Percentiles rank a stretch among this genome's conserved stretches.
phyloP scores from a whole-genome alignment of 2,797 vertebrate species.

The Rhinogobio ventralis region DNA sequence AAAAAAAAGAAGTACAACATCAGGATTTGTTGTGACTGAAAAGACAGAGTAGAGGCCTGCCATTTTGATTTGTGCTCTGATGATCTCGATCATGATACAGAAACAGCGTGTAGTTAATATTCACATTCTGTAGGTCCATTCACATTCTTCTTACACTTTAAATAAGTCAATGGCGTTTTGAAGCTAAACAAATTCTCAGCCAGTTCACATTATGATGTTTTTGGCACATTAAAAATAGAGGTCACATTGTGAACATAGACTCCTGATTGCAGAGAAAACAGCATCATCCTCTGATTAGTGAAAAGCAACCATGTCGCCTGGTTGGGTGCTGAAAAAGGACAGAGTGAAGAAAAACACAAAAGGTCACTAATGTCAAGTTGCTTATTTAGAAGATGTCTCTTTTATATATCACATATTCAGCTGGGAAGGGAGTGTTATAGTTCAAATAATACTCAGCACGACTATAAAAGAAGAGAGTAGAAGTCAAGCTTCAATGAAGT shows the following conservation, averaged over 20 bases:
- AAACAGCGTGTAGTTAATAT: not conserved
- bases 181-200: not conserved
- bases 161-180: not conserved
- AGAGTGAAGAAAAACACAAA: conserved; percentile 11
- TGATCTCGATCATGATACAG: not conserved
- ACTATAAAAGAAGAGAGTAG: not conserved
- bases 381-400: conserved; percentile 18
- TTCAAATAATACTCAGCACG: not conserved
- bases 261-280: conserved; percentile 39
- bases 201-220: not conserved
- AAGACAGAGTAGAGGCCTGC: conserved; percentile 23
- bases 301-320: conserved; percentile 4
- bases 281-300: conserved; percentile 36
- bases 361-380: not conserved
- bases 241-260: conserved; percentile 38
- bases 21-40: conserved; percentile 8
- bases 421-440: not conserved
- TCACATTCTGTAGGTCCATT: not conserved
- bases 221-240: conserved; percentile 28
- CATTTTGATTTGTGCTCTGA: conserved; percentile 31
- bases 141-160: not conserved
- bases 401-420: conserved; percentile 37
- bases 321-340: not conserved
- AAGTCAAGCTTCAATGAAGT: conserved; percentile 32
- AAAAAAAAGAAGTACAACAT: not conserved